Conservation (phyloP, 2,888 invertebrate species). For the Lordiphosa fenestrarum region DNA sequence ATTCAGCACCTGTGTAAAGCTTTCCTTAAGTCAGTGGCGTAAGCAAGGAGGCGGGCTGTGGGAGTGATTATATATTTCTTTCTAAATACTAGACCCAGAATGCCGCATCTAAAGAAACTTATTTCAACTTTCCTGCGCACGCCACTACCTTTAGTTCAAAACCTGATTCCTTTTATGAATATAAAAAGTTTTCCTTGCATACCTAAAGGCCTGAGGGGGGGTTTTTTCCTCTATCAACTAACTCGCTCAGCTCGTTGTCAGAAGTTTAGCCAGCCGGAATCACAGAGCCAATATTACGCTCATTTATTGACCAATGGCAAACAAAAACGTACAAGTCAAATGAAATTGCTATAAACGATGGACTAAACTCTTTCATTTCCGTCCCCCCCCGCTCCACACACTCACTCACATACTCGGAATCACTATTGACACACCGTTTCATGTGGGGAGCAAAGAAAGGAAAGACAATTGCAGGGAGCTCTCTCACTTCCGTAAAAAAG, state of each 20-base stretch:
- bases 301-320: slow-evolving; percentile 67
- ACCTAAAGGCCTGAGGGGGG: not conserved
- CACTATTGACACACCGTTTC: slow-evolving; percentile 30
- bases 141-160: not conserved
- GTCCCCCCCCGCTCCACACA: not conserved
- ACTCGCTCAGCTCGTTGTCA: slow-evolving; percentile 32
- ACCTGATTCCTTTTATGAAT: slow-evolving; percentile 6
- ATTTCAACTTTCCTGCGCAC: no score
- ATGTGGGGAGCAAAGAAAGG: not conserved
- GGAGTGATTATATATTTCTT: no score
- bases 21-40: not conserved
- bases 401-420: not conserved
- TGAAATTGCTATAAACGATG: slow-evolving; percentile 65
- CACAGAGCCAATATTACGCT: slow-evolving; percentile 67
- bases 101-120: no score
- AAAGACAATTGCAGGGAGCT: slow-evolving; percentile 15
- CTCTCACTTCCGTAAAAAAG: slow-evolving; percentile 10
- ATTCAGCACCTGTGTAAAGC: not conserved
- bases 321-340: slow-evolving; percentile 58
- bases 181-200: slow-evolving; percentile 9
- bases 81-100: no score
- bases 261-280: slow-evolving; percentile 47
- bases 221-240: not conserved
- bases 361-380: slow-evolving; percentile 26
- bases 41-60: no score